Evolutionary conservation across 2,797 vertebrate genomes (phyloP).

Genomic region (Chloroceryle inda): DNA sequence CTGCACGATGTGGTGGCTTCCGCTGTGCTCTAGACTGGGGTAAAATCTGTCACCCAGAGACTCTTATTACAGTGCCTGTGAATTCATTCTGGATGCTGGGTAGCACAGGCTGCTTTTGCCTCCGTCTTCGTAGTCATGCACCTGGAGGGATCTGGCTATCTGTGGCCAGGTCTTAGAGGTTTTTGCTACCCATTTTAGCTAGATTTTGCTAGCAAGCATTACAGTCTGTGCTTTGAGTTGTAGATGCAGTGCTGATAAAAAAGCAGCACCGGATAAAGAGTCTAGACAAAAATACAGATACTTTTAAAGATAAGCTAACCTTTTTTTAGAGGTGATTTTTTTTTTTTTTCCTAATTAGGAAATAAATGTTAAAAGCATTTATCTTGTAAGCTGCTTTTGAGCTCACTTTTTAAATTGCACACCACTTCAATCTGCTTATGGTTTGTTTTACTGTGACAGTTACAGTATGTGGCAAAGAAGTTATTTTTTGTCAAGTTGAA

Average conservation of each 20-base stretch:
- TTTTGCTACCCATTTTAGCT: background rate
- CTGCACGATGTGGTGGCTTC: background rate
- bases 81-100: background rate
- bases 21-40: background rate
- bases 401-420: background rate
- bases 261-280: background rate
- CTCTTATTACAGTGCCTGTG: accelerated
- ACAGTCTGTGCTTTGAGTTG: background rate
- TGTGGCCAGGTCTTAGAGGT: background rate
- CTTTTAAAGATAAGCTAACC: background rate
- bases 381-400: background rate
- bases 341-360: background rate
- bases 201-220: background rate
- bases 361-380: background rate
- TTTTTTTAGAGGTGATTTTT: accelerated
- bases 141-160: background rate
- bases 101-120: background rate
- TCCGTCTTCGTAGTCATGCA: accelerated
- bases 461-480: background rate
- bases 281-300: background rate
- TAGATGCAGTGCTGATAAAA: background rate
- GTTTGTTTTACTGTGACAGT: background rate
- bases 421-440: background rate
- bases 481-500: background rate
- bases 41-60: background rate